These are phyloP conservation scores for Hyles vespertilio DNA, from an alignment of 1,140 invertebrate genomes.

Conservation along the genomic window DNA sequence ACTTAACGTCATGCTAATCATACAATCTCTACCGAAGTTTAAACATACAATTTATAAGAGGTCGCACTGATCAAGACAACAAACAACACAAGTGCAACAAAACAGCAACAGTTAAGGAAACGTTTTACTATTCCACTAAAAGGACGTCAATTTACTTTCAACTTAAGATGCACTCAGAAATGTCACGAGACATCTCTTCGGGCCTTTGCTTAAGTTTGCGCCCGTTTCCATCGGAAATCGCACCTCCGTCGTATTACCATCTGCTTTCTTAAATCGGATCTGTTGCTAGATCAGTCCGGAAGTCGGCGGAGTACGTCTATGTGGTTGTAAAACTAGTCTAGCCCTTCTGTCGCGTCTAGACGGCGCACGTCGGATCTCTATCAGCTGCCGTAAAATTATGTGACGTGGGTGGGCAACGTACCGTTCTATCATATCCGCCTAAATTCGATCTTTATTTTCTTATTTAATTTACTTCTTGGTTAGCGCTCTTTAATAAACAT, in stretches of 20 bases:
- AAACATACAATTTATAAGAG: too few relatives aligned
- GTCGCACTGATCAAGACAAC: too few relatives aligned
- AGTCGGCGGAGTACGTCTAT: slow-evolving; percentile 19
- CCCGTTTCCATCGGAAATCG: slow-evolving; percentile 41
- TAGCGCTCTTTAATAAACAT: slow-evolving; percentile 11
- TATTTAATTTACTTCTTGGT: slow-evolving; percentile 29
- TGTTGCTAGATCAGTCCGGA: slow-evolving; percentile 43
- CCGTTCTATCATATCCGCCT: slow-evolving; percentile 33
- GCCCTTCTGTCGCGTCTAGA: slow-evolving; percentile 63
- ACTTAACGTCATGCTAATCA: too few relatives aligned
- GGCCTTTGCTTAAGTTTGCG: slow-evolving; percentile 11
- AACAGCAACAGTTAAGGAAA: too few relatives aligned
- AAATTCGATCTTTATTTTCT: slow-evolving; percentile 35
- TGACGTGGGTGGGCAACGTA: slow-evolving; percentile 40
- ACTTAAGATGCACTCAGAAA: slow-evolving; percentile 19
- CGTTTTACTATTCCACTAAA: slow-evolving; percentile 22
- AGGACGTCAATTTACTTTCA: slow-evolving; percentile 29
- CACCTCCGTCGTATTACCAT: slow-evolving; percentile 42
- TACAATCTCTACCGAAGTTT: too few relatives aligned
- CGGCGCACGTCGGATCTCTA: slow-evolving; percentile 55
- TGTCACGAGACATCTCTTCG: slow-evolving; percentile 10
- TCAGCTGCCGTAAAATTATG: slow-evolving; percentile 62
- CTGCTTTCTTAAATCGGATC: slow-evolving; percentile 38
- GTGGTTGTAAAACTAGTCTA: slow-evolving; percentile 54
- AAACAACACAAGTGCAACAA: too few relatives aligned